Base-by-base conservation (phyloP, 2,888 invertebrate genomes). In the Cataglyphis rosenhaueri region DNA sequence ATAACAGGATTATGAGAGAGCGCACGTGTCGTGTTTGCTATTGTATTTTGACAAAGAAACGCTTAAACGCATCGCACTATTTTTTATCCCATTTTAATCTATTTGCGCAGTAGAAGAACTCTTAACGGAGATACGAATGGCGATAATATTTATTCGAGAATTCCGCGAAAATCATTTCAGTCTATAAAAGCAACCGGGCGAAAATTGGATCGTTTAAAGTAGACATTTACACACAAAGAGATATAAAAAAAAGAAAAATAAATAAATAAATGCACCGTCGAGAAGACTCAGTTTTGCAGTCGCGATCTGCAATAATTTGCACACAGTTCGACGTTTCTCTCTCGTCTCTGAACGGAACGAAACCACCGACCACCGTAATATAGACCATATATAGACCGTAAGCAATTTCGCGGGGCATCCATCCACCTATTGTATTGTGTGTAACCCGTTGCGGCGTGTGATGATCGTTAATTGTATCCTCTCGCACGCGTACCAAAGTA, bases 391-490 rank as follows among this genome's bases (percentile, higher is more conserved):
- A 61, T 74, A 81, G 73, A 73, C 74, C 81, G 81, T 81, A 74
- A 81, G 75, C 81, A 55, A 71, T 71, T 64, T 62, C 52, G 75
- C 75, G 75, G 62, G n/a, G 66, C 59, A 76, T 55, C 65, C 76
- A 65, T 55, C 76, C 52, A 55, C 65, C 65, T 12, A 62, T 12
- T 59, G 18, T 44, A 55, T 70, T 78, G 61, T 55, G 25, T 64
- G 44, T 35, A 79, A 52, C 55, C 57, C 55, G 21, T 10, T 6
- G 68, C 55, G 82, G 48, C 15, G 66, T 21, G 35, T 12, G 44
- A 61, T 55, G 35, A 38, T 38, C 65, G 79, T 83, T 88, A 88
- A 88, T 88, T 86, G 88, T 73, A 83, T 70, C 81, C 70, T 61
- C 70, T 64, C 70, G 66, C 74, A 66, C 85, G 86, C 78, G 88